Percentiles rank a stretch among this genome's conserved stretches.
phyloP scores from a whole-genome alignment of 37 sponge, comb jelly and placozoan genomes.

The Agelas oroides region DNA sequence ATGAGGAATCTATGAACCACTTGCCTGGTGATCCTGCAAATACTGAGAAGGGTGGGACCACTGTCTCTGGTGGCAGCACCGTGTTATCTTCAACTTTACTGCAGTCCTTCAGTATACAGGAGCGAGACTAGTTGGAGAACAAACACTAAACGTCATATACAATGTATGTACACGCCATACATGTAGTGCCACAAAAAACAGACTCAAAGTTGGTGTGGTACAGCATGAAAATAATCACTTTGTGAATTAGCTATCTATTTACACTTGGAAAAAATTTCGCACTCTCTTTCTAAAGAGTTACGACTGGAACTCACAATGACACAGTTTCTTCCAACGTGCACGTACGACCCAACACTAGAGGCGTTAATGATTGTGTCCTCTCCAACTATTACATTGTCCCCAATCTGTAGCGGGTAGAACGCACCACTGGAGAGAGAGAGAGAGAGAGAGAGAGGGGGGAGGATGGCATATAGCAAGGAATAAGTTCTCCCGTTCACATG shows the following conservation, averaged over 20 bases:
- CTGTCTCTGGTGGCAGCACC: conserved; percentile 96
- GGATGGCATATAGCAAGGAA: neutral
- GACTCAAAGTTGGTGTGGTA: neutral
- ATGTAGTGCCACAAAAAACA: neutral
- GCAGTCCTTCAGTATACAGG: conserved; percentile 93
- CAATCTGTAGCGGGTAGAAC: conserved; percentile 98
- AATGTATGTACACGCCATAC: too few species aligned
- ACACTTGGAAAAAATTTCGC: too few species aligned
- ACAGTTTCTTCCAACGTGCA: conserved; percentile 93
- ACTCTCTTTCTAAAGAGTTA: too few species aligned
- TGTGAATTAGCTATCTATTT: too few species aligned
- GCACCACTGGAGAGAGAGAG: conserved; percentile 75
- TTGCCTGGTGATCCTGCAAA: conserved; percentile 90
- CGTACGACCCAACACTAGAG: conserved; percentile 86
- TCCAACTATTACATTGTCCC: conserved; percentile 93
- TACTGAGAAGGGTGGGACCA: conserved; percentile 91
- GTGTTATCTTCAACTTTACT: conserved; percentile 92
- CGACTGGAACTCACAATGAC: conserved; percentile 87
- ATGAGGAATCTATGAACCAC: too few species aligned
- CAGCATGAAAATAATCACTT: neutral
- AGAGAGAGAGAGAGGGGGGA: too few species aligned
- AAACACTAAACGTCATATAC: too few species aligned
- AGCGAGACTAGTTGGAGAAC: conserved; percentile 49
- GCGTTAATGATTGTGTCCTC: conserved; percentile 92
- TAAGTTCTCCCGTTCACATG: too few species aligned